Evolutionary conservation across 1,140 invertebrate species (phyloP).

Genomic region (Ostrea edulis): DNA sequence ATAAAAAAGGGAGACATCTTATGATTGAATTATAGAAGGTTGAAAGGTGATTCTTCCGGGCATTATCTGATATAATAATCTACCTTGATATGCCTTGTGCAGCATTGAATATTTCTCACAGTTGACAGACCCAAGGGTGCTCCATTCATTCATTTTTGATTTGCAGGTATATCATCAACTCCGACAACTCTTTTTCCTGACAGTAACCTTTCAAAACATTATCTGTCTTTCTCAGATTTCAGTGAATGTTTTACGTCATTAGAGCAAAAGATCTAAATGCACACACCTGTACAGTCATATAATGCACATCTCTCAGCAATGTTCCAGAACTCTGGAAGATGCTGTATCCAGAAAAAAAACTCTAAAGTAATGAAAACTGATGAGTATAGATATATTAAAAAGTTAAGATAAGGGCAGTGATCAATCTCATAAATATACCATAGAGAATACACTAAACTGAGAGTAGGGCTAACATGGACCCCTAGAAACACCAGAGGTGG

Average conservation of each 20-base stretch:
- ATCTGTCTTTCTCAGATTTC: background rate
- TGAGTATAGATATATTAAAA: no score
- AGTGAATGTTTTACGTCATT: background rate
- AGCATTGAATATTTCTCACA: conserved; percentile 21
- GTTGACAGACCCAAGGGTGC: background rate
- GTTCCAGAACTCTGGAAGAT: no score
- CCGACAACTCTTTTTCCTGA: background rate
- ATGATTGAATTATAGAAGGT: conserved; percentile 21
- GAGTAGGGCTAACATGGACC: no score
- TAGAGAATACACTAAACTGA: no score
- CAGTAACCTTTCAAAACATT: conserved; percentile 29
- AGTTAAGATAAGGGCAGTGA: no score
- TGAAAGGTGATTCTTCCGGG: conserved; percentile 23
- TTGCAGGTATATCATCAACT: conserved; percentile 4
- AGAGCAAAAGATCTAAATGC: background rate
- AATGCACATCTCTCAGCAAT: no score
- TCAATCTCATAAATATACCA: no score
- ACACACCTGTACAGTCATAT: background rate
- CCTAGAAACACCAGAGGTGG: no score
- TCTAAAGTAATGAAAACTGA: no score
- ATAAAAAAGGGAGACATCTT: conserved; percentile 26
- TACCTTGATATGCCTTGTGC: conserved; percentile 24
- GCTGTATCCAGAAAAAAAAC: no score
- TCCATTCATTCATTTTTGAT: conserved; percentile 5
- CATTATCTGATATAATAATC: conserved; percentile 16